Evolutionary conservation across 2,888 invertebrate species (phyloP), one percentile per base, ranked within the genome.

Genomic region (Dyspetes luteomarginatus): DNA sequence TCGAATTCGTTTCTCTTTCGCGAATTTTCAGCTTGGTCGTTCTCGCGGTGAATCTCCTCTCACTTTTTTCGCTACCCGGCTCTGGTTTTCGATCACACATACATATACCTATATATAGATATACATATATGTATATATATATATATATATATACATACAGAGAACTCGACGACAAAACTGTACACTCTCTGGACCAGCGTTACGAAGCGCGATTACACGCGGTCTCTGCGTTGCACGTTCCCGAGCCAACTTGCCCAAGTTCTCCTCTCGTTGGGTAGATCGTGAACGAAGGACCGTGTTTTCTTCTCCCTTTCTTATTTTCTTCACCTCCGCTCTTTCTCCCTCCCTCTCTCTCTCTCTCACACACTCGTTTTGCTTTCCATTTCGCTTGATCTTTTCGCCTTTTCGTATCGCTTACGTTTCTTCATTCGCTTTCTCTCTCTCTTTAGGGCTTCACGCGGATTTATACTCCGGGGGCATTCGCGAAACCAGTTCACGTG

Each of bases 401-500:
- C 77, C 86, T 85, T 79, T 71, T 80, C 78, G 82, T 85, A 84
- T 82, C 78, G 78, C 79, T 36, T 48, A 68, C 80, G 52, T 79
- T 78, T 56, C 52, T 56, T 50, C 50, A 15, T 48, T 48, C 43
- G 60, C 45, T 52, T 24, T 55, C 45, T 41, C 15, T n/a, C 68
- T 22, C 36, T 64, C 48, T 28, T 30, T 41, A 83, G 74, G 77
- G 82, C 82, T 84, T 85, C 83, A 78, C 62, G 82, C 82, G 69
- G 82, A 76, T 68, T 75, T 60, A 48, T 60, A 58, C 50, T 55
- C 19, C 45, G 48, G 19, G 45, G 52, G 72, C 82, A 82, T 85
- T 84, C 77, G 79, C 81, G 83, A 85, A 90, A 90, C 90, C 90
- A 89, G 90, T 90, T 90, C 90, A 89, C 86, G 87, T 83, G 84